Evolutionary conservation across 1,140 invertebrate species (phyloP).

Genomic region (Watersipora subatra): DNA sequence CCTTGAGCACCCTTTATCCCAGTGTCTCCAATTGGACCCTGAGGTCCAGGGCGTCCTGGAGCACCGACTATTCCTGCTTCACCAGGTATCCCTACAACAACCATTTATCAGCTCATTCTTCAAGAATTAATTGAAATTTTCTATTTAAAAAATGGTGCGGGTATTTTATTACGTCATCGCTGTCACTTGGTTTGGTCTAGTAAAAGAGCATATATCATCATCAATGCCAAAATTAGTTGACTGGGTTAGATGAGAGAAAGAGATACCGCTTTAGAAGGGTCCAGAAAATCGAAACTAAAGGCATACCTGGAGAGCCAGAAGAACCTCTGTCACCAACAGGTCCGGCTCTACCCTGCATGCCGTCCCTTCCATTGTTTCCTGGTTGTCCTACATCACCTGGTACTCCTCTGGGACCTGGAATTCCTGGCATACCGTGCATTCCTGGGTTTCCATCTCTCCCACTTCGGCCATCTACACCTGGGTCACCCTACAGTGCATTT

Average conservation of each 20-base stretch:
- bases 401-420: not conserved
- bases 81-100: not conserved
- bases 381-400: not conserved
- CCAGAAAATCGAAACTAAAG: too few relatives aligned
- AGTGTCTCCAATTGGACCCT: constrained; percentile 51
- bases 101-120: too few relatives aligned
- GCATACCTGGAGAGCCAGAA: not conserved
- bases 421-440: not conserved
- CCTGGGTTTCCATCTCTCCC: not conserved
- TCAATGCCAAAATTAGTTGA: too few relatives aligned
- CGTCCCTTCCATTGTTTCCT: not conserved
- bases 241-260: too few relatives aligned
- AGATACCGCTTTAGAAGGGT: too few relatives aligned
- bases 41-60: constrained; percentile 42
- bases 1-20: constrained; percentile 63
- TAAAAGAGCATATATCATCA: too few relatives aligned
- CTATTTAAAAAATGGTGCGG: too few relatives aligned
- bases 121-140: too few relatives aligned
- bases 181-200: too few relatives aligned
- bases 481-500: not conserved
- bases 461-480: not conserved
- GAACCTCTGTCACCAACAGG: not conserved
- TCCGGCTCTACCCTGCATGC: not conserved
- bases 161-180: too few relatives aligned
- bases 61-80: constrained; percentile 36